A percentile compares a stretch with the other conserved stretches of the same genome.
Evolutionary conservation across 2,113 vertebrate genomes (phyloP).

Genomic region (Prietella phreatophila): DNA sequence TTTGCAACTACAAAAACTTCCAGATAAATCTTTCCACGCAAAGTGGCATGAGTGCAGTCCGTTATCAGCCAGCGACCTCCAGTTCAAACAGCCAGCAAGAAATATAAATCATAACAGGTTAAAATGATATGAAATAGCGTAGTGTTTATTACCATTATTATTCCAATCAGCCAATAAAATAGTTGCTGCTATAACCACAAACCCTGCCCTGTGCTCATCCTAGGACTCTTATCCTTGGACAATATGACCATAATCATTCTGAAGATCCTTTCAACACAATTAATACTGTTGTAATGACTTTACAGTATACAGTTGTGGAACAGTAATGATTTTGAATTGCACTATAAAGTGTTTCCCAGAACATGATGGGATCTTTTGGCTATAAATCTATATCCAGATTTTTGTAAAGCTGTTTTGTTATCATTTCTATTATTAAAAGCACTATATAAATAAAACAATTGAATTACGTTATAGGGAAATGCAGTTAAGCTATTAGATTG

Average conservation of each 20-base stretch:
- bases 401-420: not conserved
- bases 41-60: not conserved
- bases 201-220: not conserved
- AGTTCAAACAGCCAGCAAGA: not conserved
- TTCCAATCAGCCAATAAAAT: not conserved
- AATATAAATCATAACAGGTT: not conserved
- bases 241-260: not conserved
- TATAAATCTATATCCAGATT: not conserved
- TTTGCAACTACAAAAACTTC: not conserved
- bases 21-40: not conserved
- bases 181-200: not conserved
- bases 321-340: not conserved
- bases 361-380: not conserved
- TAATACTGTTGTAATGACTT: not conserved
- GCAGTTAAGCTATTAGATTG: not conserved
- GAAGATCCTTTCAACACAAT: not conserved
- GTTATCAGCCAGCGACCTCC: not conserved
- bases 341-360: not conserved
- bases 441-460: not conserved
- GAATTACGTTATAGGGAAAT: not conserved
- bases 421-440: not conserved
- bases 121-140: not conserved
- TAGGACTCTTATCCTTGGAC: not conserved
- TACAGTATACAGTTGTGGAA: not conserved
- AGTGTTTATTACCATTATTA: not conserved